Evolutionary conservation across 2,888 invertebrate genomes (phyloP), one percentile per base, ranked within the genome.

Genomic region (Tuberolachnus salignus): DNA sequence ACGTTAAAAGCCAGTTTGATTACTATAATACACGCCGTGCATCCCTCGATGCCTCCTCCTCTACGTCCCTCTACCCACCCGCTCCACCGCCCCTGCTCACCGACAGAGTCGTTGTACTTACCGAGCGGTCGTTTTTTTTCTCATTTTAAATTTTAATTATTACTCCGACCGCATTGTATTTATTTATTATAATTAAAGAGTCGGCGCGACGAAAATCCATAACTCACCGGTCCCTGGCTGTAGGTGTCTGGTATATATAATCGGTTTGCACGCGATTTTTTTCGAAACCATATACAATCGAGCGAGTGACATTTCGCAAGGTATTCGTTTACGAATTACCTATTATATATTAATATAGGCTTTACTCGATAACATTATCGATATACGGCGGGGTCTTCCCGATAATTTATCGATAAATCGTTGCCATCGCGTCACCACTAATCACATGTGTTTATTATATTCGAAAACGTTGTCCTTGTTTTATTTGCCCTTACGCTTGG

Each of bases 41-140:
- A n/a, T n/a, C n/a, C n/a, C n/a, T n/a, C n/a, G n/a, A n/a, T n/a
- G n/a, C n/a, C n/a, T n/a, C n/a, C n/a, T n/a, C n/a, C n/a, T n/a
- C n/a, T n/a, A n/a, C 34, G 34, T 34, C 34, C 34, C 3, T 34
- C 6, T 6, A 34, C 34, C 34, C 6, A 34, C 34, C 34, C 34
- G 34, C 34, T 34, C 34, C 34, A 6, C 6, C 26, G 16, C 26
- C 10, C 23, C 9, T 10, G 59, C 26, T 16, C n/a, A 16, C 16
- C 59, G 59, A 59, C 10, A 23, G 44, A 67, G 66, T 49, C 66
- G 49, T 49, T 63, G 63, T 19, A 42, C 63, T 63, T 42, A n/a
- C 13, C 44, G 34, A 26, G 10, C 6, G 49, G n/a, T 61, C 16
- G 3, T 21, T 44, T 63, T 44, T 34, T 61, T 44, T 55, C 10